Conservation (phyloP, 2,888 invertebrate species). For the Gymnoscelis rufifasciata region DNA sequence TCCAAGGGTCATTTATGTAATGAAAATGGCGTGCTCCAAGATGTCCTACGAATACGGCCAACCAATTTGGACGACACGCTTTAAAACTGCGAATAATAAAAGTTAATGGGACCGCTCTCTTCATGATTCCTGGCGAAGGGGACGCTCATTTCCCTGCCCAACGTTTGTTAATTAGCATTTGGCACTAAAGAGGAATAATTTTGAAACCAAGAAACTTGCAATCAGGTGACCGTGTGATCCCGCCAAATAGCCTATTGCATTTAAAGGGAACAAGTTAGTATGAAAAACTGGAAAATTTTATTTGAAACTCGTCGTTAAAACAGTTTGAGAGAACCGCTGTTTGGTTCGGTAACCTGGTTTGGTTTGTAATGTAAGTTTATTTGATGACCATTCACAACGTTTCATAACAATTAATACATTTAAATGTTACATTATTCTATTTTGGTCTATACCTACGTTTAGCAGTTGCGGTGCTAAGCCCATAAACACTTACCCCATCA, state of each 20-base stretch:
- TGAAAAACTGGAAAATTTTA: too few relatives aligned
- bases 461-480: too few relatives aligned
- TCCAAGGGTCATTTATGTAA: conserved; percentile 52
- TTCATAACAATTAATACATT: too few relatives aligned
- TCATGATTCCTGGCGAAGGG: conserved; percentile 70
- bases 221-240: conserved; percentile 16
- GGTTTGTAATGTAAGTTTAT: too few relatives aligned
- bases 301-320: too few relatives aligned
- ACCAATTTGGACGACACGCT: conserved; percentile 74
- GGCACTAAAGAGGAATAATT: conserved; percentile 70
- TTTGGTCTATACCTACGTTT: too few relatives aligned
- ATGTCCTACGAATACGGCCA: conserved; percentile 67
- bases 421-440: too few relatives aligned
- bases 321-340: too few relatives aligned
- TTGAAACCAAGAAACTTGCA: conserved; percentile 46
- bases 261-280: too few relatives aligned
- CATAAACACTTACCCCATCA: too few relatives aligned
- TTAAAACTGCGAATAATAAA: conserved; percentile 75
- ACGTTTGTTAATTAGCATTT: conserved; percentile 75
- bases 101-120: conserved; percentile 71
- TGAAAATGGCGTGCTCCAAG: conserved; percentile 52
- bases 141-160: conserved; percentile 63
- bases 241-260: conserved; percentile 16
- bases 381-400: too few relatives aligned
- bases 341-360: too few relatives aligned